Conservation (phyloP, 1,140 invertebrate genomes). For the Sitobion miscanthi region DNA sequence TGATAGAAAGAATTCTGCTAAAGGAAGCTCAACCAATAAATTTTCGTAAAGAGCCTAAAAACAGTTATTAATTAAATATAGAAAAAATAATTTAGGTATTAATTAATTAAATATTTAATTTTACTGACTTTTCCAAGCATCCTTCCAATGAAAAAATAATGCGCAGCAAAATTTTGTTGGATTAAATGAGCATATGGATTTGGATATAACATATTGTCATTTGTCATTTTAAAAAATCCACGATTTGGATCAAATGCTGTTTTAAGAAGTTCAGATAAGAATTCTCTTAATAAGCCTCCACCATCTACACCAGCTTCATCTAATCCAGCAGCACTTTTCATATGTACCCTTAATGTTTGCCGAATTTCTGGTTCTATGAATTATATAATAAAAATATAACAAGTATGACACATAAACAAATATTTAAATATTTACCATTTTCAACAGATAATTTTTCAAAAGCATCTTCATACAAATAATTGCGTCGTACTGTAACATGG, state of each 20-base stretch:
- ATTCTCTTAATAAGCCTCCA: slow-evolving; percentile 92
- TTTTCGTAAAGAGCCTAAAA: slow-evolving; percentile 91
- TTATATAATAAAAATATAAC: not conserved
- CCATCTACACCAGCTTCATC: slow-evolving; percentile 97
- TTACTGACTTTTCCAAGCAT: slow-evolving; percentile 85
- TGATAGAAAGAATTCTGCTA: slow-evolving; percentile 91
- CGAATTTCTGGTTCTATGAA: slow-evolving; percentile 83
- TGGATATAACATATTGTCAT: slow-evolving; percentile 92
- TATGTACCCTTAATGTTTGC: slow-evolving; percentile 83
- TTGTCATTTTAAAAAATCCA: slow-evolving; percentile 90
- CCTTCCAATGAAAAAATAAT: slow-evolving; percentile 95
- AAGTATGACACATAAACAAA: not conserved
- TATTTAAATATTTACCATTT: slow-evolving; percentile 71
- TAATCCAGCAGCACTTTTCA: slow-evolving; percentile 87
- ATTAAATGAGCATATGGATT: slow-evolving; percentile 89
- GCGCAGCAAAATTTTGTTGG: slow-evolving; percentile 83
- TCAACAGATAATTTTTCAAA: slow-evolving; percentile 91
- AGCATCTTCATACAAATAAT: slow-evolving; percentile 96
- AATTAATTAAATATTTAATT: not conserved
- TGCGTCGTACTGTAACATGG: slow-evolving; percentile 81
- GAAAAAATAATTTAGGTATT: not conserved
- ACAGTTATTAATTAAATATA: not conserved
- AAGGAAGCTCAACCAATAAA: slow-evolving; percentile 89
- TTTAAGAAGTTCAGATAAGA: slow-evolving; percentile 87
- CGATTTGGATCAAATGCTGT: slow-evolving; percentile 97